Evolutionary conservation across 2,113 vertebrate species (phyloP), one percentile per base, ranked within the genome.

Genomic region (Lophochroa leadbeateri): DNA sequence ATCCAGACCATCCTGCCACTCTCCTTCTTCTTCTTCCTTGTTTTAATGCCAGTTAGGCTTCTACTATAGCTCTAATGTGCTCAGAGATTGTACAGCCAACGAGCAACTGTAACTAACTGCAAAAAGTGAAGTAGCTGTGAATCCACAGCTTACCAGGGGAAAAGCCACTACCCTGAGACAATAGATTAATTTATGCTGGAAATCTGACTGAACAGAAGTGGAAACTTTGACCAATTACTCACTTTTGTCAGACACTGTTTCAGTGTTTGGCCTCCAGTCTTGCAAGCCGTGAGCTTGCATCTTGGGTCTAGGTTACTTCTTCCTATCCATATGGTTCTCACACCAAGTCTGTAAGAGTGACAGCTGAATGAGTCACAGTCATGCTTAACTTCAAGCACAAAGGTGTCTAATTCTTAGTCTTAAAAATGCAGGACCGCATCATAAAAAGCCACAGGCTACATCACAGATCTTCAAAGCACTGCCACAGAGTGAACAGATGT

Each of bases 351-450:
- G 55, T 72, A 86, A 94, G 80, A 94, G 44, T 92, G 92, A 83
- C 77, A 93, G 74, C 86, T 96, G 74, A 96, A 84, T 95, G 83
- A 94, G 77, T 95, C 95, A 90, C 27, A 47, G 91, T 91, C 92
- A 91, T 77, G 94, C 81, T 87, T 86, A 92, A 95, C 92, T 90
- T 95, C 85, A 95, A 85, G 77, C 86, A 89, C 83, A 96, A 93
- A 95, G 86, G 92, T 96, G 78, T 89, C 91, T 91, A 87, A 96
- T 85, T 91, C 91, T 88, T 53, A 65, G 68, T 60, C 72, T 94
- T 90, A 86, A 93, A 94, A 91, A 94, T 57, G 76, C 86, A 88
- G 76, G 78, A 87, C 77, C 65, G 39, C 64, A 92, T 60, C 94
- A 87, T 90, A 93, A 96, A 95, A 88, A 94, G 75, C 79, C 86